These are phyloP conservation scores for Nephila pilipes DNA, from an alignment of 1,140 invertebrate genomes.

Conservation along the genomic window DNA sequence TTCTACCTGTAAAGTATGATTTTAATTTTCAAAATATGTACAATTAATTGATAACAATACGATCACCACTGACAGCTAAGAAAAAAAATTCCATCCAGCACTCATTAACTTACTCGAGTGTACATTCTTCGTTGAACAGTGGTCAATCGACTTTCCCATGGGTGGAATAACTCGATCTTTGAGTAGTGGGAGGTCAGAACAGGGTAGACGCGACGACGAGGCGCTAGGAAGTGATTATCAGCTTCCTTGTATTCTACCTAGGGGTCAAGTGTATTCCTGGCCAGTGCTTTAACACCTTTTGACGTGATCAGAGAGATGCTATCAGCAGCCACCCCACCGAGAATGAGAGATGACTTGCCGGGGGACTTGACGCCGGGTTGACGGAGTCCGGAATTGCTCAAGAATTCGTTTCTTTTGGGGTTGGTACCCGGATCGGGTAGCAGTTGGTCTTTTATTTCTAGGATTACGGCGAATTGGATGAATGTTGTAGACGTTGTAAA, in stretches of 20 bases:
- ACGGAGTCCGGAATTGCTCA: not conserved
- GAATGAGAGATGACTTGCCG: not conserved
- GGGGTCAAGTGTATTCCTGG: slow-evolving; percentile 4
- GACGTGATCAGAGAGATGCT: not conserved
- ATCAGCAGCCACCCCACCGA: not conserved
- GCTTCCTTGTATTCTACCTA: slow-evolving; percentile 43
- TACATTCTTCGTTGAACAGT: not conserved
- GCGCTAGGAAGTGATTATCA: slow-evolving; percentile 50
- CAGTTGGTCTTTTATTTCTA: not conserved
- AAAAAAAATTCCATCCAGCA: no score
- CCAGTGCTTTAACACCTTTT: slow-evolving; percentile 52
- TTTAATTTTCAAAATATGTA: no score
- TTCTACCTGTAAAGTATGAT: no score
- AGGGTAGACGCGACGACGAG: slow-evolving; percentile 25
- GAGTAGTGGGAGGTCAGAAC: slow-evolving; percentile 7
- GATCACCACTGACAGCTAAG: no score
- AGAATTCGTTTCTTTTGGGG: not conserved
- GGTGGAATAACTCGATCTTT: not conserved
- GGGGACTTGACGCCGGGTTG: not conserved
- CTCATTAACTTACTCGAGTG: no score
- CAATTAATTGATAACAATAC: no score
- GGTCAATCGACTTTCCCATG: not conserved
- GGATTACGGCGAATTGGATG: not conserved
- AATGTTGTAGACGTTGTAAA: not conserved
- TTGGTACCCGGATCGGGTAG: not conserved